A percentile compares a stretch with the other conserved stretches of the same genome.
These are phyloP conservation scores for Eumeta japonica DNA, from an alignment of 1,140 invertebrate genomes.

Conservation along the genomic window DNA sequence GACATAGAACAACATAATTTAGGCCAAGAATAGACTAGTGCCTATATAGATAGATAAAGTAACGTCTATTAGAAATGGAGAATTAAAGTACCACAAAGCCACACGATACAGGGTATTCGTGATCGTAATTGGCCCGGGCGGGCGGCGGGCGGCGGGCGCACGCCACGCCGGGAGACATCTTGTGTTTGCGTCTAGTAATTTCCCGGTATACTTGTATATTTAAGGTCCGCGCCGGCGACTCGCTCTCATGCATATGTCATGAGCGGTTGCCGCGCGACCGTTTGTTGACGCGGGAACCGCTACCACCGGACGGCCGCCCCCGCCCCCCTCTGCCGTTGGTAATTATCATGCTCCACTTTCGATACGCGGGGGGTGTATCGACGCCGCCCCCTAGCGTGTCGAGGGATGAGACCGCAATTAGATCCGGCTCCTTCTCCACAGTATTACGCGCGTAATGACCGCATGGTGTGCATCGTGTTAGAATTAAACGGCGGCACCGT, in stretches of 20 bases:
- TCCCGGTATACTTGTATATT: slow-evolving; percentile 51
- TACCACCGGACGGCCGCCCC: slow-evolving; percentile 30
- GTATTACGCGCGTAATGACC: slow-evolving; percentile 31
- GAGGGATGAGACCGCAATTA: slow-evolving; percentile 51
- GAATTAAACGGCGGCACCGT: slow-evolving; percentile 45
- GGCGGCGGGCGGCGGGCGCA: slow-evolving; percentile 34
- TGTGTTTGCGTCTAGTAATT: slow-evolving; percentile 50
- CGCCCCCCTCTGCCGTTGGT: slow-evolving; percentile 35
- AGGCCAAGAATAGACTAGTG: not conserved
- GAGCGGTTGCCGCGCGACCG: slow-evolving; percentile 51
- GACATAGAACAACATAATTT: too few relatives aligned
- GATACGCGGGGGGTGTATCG: slow-evolving; percentile 38
- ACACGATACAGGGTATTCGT: too few relatives aligned
- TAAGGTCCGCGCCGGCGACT: slow-evolving; percentile 28
- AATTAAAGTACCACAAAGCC: too few relatives aligned
- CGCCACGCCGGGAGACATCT: slow-evolving; percentile 36
- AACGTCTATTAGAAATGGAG: not conserved
- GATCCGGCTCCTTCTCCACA: slow-evolving; percentile 32
- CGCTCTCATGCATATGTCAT: slow-evolving; percentile 56
- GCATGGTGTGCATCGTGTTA: slow-evolving; percentile 32
- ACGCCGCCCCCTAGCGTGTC: slow-evolving; percentile 20
- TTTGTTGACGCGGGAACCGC: slow-evolving; percentile 53
- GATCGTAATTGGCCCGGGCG: slow-evolving; percentile 47
- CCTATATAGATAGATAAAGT: not conserved
- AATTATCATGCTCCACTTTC: slow-evolving; percentile 51